A percentile compares a stretch with the other conserved stretches of the same genome.
These are phyloP conservation scores for Pithys albifrons DNA, from an alignment of 2,113 vertebrate genomes.

Conservation along the genomic window DNA sequence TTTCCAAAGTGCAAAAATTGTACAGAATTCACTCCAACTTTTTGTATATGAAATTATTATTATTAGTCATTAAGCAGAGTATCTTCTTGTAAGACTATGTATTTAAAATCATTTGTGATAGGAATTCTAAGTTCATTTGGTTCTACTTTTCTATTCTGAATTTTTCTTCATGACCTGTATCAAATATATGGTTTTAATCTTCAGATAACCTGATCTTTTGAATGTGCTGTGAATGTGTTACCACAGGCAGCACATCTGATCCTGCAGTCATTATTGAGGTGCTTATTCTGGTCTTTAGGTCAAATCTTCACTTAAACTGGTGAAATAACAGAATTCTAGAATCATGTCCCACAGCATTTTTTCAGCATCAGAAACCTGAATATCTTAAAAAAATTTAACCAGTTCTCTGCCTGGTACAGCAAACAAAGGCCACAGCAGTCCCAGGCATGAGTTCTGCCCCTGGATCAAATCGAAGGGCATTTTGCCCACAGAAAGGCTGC, in stretches of 20 bases:
- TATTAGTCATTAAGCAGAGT: background rate
- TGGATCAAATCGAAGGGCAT: fast-evolving
- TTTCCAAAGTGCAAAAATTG: constrained; percentile 30
- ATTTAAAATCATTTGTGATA: constrained; percentile 2
- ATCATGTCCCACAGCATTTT: background rate
- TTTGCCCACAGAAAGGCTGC: background rate
- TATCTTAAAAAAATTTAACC: background rate
- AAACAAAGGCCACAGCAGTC: background rate
- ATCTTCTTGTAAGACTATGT: background rate
- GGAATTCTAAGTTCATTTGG: background rate
- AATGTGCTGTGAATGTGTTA: background rate
- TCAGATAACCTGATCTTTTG: background rate
- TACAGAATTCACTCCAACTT: background rate
- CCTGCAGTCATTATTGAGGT: background rate
- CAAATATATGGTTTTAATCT: background rate
- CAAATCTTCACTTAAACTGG: background rate
- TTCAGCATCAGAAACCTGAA: background rate
- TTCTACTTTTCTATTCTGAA: background rate
- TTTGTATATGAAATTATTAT: background rate
- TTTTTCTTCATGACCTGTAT: background rate
- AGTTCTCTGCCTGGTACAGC: background rate
- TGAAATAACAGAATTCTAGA: background rate
- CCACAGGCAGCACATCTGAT: background rate
- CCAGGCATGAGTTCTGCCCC: background rate
- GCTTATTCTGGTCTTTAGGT: background rate